Evolutionary conservation across 2,113 vertebrate genomes (phyloP), one percentile per base, ranked within the genome.

Genomic region (Dinomys branickii): DNA sequence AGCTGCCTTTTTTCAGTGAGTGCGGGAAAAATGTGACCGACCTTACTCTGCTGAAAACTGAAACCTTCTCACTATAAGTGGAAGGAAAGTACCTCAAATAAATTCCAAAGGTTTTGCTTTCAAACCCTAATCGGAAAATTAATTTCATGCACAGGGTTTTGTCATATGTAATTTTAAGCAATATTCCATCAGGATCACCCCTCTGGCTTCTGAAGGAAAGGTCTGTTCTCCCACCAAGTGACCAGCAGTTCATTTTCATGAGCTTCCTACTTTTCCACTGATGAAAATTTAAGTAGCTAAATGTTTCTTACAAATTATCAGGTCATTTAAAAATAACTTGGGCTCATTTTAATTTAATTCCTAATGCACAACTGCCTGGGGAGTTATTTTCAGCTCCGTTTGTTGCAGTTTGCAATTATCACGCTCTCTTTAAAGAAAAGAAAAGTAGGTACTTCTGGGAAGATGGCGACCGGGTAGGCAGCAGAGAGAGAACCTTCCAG

Each of bases 351-450:
- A 98, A 98, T 98, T 98, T 98, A 98, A 98, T 98, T 98, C 97
- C 97, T 97, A 98, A 97, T 98, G 98, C 98, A 98, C 97, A 98
- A 98, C 97, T 98, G 97, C 98, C 98, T 97, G 94, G 98, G 98
- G 98, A 98, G 98, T 98, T 98, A 98, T 98, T 99, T 98, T 98
- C 98, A 98, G 98, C 98, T 98, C 95, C 82, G 94, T 97, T 98
- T 97, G 97, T 75, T 98, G 97, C 98, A 97, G 96, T 97, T 98
- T 97, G 97, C 94, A 98, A 98, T 98, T 98, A 98, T 98, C 98
- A 95, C 77, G 96, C 94, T 98, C 96, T 97, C 96, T 98, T 98
- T 96, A 98, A 96, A 98, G 98, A 97, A 98, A 98, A 98, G 97
- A n/a, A n/a, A n/a, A n/a, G n/a, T n/a, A n/a, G n/a, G n/a, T n/a